Conservation (phyloP, 2,888 invertebrate species). For the Drepanosiphum platanoidis region DNA sequence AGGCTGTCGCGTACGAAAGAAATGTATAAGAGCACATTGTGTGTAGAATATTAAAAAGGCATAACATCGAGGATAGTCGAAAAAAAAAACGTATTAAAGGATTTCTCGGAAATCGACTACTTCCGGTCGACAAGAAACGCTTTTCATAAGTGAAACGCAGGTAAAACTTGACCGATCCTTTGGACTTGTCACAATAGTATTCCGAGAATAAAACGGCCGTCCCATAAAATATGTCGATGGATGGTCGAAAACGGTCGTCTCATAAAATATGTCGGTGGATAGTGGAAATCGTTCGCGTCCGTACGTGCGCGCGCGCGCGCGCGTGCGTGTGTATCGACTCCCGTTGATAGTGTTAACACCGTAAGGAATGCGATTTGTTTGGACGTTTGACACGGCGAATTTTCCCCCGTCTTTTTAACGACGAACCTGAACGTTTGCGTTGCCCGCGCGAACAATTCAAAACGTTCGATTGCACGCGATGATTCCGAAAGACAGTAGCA, state of each 20-base stretch:
- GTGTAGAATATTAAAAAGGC: background rate
- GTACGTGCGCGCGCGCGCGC: no score
- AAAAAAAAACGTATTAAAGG: background rate
- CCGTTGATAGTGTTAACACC: no score
- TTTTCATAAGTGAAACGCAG: background rate
- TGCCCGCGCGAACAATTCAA: no score
- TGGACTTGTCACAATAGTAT: background rate
- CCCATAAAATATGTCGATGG: background rate
- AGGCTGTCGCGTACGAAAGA: no score
- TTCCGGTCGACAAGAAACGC: background rate
- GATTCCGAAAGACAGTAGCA: no score
- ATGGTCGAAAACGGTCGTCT: no score
- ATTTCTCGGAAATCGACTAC: background rate
- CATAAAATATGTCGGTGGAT: no score
- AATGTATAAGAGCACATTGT: background rate
- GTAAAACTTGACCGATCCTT: background rate
- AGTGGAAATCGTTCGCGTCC: no score
- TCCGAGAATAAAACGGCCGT: background rate
- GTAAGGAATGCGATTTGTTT: background rate
- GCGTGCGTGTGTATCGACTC: no score
- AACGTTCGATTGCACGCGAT: no score
- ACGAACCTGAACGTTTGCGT: no score
- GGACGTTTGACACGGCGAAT: background rate
- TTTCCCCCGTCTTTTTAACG: no score
- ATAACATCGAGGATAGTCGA: background rate